Evolutionary conservation across 2,113 vertebrate genomes (phyloP), one percentile per base, ranked within the genome.

Genomic region (Varanus salvator): DNA sequence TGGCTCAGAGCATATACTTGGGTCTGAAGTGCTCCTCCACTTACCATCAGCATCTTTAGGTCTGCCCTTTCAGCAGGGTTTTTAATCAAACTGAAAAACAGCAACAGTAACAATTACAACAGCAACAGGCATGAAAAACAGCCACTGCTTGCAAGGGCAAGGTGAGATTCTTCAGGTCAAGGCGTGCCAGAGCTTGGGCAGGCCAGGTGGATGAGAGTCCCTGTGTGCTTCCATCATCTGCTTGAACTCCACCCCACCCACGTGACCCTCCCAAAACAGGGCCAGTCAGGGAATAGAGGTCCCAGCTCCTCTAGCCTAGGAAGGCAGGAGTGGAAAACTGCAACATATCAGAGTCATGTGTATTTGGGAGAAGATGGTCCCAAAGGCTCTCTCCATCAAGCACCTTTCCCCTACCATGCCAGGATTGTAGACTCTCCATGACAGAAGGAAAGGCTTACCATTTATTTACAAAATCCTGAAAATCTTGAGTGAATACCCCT

Each of bases 391-490:
- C 5, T n/a, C n/a, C n/a, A 7, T 1, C n/a, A 38, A 8, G 29
- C 48, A 9, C 9, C 12, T 27, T 29, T 38, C 25, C 14, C 27
- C 6, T 7, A 9, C 23, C 82, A 31, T 44, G 8, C 34, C 85
- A 87, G 29, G 38, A 44, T n/a, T 38, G 21, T 25, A 29, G 9
- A 8, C 3, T 14, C 72, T 54, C 19, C 6, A 19, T 12, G 0
- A 19, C 60, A 34, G 38, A 17, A 1, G 7, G 57, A 92, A 66
- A 89, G 15, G 52, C 98, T 99, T 95, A 99, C 99, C 99, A 99
- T 98, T 99, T 99, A 96, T 98, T 99, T 96, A 99, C 99, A 98
- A 99, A 99, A 93, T 99, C 99, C 95, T 99, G 98, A 97, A 99
- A 99, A 96, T 99, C 99, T 77, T 96, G 97, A 1, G 98, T 98